Percentiles rank a stretch among this genome's conserved stretches.
Evolutionary conservation across 2,797 vertebrate genomes (phyloP).

Genomic region (Podargus strigoides): DNA sequence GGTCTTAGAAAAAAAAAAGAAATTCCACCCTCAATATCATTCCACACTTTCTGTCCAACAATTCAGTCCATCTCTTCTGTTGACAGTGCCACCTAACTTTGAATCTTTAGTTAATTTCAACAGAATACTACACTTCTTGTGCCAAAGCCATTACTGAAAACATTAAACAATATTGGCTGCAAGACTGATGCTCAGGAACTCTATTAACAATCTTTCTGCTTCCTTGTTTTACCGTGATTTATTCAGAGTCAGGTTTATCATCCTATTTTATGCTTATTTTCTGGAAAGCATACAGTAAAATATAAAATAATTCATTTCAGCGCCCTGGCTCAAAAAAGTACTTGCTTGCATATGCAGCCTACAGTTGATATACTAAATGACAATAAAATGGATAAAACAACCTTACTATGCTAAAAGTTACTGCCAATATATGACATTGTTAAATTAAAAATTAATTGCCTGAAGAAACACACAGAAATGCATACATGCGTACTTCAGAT

Average conservation of each 20-base stretch:
- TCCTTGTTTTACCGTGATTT: constrained; percentile 17
- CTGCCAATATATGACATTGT: constrained; percentile 7
- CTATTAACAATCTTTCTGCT: constrained; percentile 37
- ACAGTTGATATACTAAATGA: not conserved
- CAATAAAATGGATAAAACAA: constrained; percentile 5
- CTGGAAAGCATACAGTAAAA: constrained; percentile 38
- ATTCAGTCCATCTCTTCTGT: not conserved
- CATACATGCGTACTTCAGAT: not conserved
- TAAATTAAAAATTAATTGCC: constrained; percentile 62
- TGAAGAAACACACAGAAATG: constrained; percentile 30
- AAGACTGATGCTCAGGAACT: constrained; percentile 38
- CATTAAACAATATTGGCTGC: constrained; percentile 43
- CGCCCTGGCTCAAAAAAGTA: not conserved
- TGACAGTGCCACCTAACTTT: not conserved
- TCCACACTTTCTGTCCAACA: not conserved
- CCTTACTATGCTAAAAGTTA: constrained; percentile 5
- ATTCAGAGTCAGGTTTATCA: constrained; percentile 36
- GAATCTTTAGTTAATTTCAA: not conserved
- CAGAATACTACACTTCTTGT: not conserved
- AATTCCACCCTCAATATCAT: not conserved
- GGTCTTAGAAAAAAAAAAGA: not conserved
- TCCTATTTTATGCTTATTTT: constrained; percentile 32
- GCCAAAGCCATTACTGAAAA: constrained; percentile 39
- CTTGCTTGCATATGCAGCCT: not conserved
- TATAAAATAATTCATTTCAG: constrained; percentile 21